These are phyloP conservation scores for Drosophila cognata DNA, from an alignment of 2,888 invertebrate species.

Conservation along the genomic window DNA sequence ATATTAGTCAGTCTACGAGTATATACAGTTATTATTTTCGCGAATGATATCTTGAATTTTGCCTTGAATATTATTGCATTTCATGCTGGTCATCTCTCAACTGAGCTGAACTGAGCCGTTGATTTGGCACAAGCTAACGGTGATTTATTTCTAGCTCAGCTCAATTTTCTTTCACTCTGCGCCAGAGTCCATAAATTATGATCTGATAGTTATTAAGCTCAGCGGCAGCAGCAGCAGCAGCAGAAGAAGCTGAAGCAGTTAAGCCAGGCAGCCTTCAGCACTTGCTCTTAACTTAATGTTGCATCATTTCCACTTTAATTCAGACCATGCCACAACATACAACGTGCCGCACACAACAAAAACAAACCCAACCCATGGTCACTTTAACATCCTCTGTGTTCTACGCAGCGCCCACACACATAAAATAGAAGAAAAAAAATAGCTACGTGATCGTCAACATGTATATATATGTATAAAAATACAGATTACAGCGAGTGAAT, in stretches of 20 bases:
- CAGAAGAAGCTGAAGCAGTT: slow-evolving; percentile 9
- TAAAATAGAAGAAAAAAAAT: slow-evolving; percentile 9
- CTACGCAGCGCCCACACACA: slow-evolving; percentile 31
- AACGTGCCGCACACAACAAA: background rate
- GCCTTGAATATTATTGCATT: slow-evolving; percentile 21
- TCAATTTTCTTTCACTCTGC: slow-evolving; percentile 70
- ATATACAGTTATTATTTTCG: background rate
- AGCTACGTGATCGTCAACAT: slow-evolving; percentile 56
- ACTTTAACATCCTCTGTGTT: slow-evolving; percentile 31
- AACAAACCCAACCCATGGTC: slow-evolving; percentile 16
- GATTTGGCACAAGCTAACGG: slow-evolving; percentile 69
- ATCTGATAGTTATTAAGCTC: slow-evolving; percentile 70
- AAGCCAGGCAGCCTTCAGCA: slow-evolving; percentile 24
- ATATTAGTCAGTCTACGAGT: background rate
- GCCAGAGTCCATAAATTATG: slow-evolving; percentile 56
- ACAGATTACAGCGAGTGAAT: slow-evolving; percentile 22
- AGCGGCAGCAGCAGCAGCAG: slow-evolving; percentile 18
- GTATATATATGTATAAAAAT: slow-evolving; percentile 3
- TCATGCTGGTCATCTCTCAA: slow-evolving; percentile 63
- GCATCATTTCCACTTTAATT: slow-evolving; percentile 49
- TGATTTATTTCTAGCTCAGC: slow-evolving; percentile 56
- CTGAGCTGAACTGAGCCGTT: slow-evolving; percentile 18
- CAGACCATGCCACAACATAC: slow-evolving; percentile 7
- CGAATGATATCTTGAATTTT: slow-evolving; percentile 1
- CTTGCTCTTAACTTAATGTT: slow-evolving; percentile 47